A percentile compares a stretch with the other conserved stretches of the same genome.
These are phyloP conservation scores for Cydia pomonella DNA, from an alignment of 1,140 invertebrate genomes.

Conservation along the genomic window DNA sequence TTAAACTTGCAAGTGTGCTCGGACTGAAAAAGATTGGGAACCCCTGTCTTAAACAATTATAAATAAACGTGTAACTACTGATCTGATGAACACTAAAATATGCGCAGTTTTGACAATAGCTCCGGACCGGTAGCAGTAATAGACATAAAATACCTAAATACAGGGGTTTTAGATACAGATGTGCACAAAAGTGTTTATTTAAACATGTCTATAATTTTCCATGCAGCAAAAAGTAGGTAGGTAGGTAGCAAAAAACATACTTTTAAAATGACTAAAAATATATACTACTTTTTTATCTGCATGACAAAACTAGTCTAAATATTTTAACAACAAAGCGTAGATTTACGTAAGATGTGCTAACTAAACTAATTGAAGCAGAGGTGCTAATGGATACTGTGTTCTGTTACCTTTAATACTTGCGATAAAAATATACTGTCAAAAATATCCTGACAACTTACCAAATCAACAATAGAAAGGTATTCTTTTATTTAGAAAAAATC, in stretches of 20 bases:
- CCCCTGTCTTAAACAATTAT: too few species aligned
- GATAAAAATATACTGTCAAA: not conserved
- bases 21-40: too few species aligned
- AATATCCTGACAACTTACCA: not conserved
- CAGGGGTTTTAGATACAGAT: not conserved
- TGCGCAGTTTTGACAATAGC: too few species aligned
- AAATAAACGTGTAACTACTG: too few species aligned
- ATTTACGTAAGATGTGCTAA: slow-evolving; percentile 19
- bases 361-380: not conserved
- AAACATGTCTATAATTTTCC: not conserved
- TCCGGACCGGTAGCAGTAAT: not conserved
- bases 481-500: not conserved
- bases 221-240: too few species aligned
- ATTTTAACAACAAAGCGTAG: slow-evolving; percentile 2
- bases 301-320: not conserved
- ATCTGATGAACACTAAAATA: too few species aligned
- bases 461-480: not conserved
- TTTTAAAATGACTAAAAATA: not conserved
- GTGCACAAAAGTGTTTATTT: not conserved
- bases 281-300: not conserved
- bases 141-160: not conserved
- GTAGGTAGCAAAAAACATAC: too few species aligned
- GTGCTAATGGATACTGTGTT: not conserved
- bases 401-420: not conserved
- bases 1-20: too few species aligned